Evolutionary conservation across 2,888 invertebrate genomes (phyloP).

Genomic region (Tricholauxania praeusta): DNA sequence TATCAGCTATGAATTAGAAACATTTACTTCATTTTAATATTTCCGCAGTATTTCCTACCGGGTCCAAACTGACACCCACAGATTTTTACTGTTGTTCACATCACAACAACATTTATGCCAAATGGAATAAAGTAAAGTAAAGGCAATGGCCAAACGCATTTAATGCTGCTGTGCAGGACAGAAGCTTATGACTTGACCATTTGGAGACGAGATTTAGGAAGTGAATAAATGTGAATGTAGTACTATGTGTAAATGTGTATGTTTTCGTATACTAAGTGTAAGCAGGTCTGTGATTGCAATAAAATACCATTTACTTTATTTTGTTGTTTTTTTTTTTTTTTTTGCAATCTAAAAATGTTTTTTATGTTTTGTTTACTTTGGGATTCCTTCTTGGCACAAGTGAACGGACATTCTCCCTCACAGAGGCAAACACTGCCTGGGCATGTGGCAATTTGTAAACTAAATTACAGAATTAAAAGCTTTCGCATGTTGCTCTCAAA

Average conservation of each 20-base stretch:
- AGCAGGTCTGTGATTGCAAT: slow-evolving; percentile 30
- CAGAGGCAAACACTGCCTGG: background rate
- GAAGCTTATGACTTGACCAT: slow-evolving; percentile 22
- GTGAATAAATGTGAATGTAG: slow-evolving; percentile 2
- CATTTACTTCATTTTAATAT: too few species aligned
- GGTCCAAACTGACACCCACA: background rate
- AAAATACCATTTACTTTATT: slow-evolving; percentile 27
- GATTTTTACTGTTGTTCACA: background rate
- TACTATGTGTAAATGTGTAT: background rate
- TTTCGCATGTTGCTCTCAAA: slow-evolving; percentile 16
- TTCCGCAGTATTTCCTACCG: too few species aligned
- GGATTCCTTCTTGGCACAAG: background rate
- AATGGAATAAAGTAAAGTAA: too few species aligned
- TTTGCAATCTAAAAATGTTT: slow-evolving; percentile 16
- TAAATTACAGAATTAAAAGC: slow-evolving; percentile 32
- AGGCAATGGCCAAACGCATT: slow-evolving; percentile 10
- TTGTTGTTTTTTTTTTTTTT: background rate
- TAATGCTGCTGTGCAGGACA: background rate
- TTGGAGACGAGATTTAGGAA: slow-evolving; percentile 25
- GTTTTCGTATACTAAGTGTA: background rate
- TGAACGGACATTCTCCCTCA: background rate
- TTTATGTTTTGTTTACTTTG: slow-evolving; percentile 18
- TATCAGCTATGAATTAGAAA: too few species aligned
- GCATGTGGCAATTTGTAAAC: slow-evolving; percentile 15
- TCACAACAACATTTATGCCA: background rate